phyloP scores from a whole-genome alignment of 2,113 vertebrate genomes.

The Numida meleagris region DNA sequence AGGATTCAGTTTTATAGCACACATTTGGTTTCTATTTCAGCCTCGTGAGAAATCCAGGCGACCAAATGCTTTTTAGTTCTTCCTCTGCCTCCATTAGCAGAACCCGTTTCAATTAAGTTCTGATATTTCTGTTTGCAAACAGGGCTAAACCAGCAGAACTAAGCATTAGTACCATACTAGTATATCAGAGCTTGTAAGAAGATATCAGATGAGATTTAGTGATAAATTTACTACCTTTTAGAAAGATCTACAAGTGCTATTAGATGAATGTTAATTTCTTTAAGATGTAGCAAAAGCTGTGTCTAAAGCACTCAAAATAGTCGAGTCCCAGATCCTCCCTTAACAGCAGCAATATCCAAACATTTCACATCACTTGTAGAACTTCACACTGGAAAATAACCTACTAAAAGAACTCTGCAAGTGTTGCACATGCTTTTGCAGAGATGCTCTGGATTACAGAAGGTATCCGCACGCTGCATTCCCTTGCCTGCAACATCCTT shows the following conservation, averaged over 20 bases:
- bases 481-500: neutral
- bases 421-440: neutral
- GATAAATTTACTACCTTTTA: neutral
- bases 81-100: conserved; percentile 39
- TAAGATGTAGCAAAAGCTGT: neutral
- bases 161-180: neutral
- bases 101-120: conserved; percentile 3
- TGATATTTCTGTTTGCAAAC: neutral
- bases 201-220: neutral
- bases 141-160: neutral
- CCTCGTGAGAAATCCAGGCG: conserved; percentile 32
- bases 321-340: neutral
- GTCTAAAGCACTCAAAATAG: neutral
- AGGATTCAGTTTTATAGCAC: neutral
- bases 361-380: neutral
- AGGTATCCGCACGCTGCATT: neutral
- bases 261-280: neutral
- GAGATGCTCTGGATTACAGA: neutral
- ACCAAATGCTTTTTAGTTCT: conserved; percentile 45
- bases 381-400: neutral
- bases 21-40: conserved; percentile 30
- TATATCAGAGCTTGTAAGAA: neutral
- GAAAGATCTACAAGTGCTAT: neutral
- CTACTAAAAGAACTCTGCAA: neutral
- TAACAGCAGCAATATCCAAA: neutral